Percentiles rank a stretch among this genome's conserved stretches.
These are phyloP conservation scores for Helicoverpa assulta DNA, from an alignment of 2,888 invertebrate genomes.

Conservation along the genomic window DNA sequence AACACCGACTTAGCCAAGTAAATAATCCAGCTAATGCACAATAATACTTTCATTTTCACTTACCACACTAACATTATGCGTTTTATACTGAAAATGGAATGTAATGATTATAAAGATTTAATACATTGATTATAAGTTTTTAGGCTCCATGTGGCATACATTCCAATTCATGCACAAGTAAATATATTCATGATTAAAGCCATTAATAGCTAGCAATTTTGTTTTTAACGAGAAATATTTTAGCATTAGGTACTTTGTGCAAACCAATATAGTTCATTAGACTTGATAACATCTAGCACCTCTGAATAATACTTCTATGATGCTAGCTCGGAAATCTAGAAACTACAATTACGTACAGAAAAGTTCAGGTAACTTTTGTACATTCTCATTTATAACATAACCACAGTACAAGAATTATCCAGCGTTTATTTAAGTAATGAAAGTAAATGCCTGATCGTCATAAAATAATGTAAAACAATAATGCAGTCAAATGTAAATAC, in stretches of 20 bases:
- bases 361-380: conserved; percentile 87
- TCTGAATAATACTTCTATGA: conserved; percentile 65
- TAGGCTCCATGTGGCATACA: conserved; percentile 33
- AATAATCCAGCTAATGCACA: conserved; percentile 83
- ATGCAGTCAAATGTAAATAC: conserved; percentile 41
- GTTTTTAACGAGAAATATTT: conserved; percentile 21
- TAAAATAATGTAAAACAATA: conserved; percentile 57
- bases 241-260: conserved; percentile 46
- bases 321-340: conserved; percentile 70
- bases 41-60: conserved; percentile 87
- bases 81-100: conserved; percentile 74
- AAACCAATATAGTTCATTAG: conserved; percentile 41
- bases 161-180: conserved; percentile 39
- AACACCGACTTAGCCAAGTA: conserved; percentile 87
- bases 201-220: conserved; percentile 28
- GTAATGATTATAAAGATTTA: conserved; percentile 63
- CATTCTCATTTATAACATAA: conserved; percentile 64
- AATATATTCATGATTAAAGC: conserved; percentile 37
- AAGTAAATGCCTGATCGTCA: conserved; percentile 68
- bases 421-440: conserved; percentile 51
- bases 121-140: conserved; percentile 28
- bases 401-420: conserved; percentile 36
- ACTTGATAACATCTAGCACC: conserved; percentile 74
- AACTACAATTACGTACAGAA: conserved; percentile 72
- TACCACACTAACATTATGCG: conserved; percentile 75